Evolutionary conservation across 1,140 invertebrate genomes (phyloP).

Genomic region (Chelonus insularis): DNA sequence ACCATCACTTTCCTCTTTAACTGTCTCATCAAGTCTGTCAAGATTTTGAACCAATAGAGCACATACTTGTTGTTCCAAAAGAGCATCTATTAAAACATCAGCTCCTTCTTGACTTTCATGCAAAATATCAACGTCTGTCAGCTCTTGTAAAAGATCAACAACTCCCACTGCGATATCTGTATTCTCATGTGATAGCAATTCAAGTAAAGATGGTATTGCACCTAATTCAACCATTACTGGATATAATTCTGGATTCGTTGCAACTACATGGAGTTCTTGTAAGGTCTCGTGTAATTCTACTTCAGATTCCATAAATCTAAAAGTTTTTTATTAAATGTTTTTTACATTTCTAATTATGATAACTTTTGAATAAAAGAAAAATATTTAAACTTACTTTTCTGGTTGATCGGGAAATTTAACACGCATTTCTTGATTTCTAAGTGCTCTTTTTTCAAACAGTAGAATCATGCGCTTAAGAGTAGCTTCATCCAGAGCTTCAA

Average conservation of each 20-base stretch:
- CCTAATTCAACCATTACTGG: constrained; percentile 87
- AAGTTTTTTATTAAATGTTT: no score
- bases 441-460: constrained; percentile 90
- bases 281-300: constrained; percentile 90
- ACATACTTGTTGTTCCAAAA: constrained; percentile 88
- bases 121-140: constrained; percentile 94
- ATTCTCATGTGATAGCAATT: constrained; percentile 95
- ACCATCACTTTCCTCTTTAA: constrained; percentile 95
- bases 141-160: constrained; percentile 83
- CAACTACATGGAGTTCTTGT: constrained; percentile 91
- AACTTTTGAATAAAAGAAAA: no score
- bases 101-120: constrained; percentile 87
- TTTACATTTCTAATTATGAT: no score
- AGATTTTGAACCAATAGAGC: constrained; percentile 92
- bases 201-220: constrained; percentile 86
- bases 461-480: constrained; percentile 86
- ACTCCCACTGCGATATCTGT: constrained; percentile 87
- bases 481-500: constrained; percentile 83
- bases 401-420: constrained; percentile 98
- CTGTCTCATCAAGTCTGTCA: constrained; percentile 88
- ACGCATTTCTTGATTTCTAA: constrained; percentile 97
- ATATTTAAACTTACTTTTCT: constrained; percentile 70
- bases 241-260: constrained; percentile 95
- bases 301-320: constrained; percentile 98
- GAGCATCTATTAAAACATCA: constrained; percentile 73